A percentile compares a stretch with the other conserved stretches of the same genome.
Evolutionary conservation across 2,888 invertebrate genomes (phyloP).

Genomic region (Camptogramma bilineatum): DNA sequence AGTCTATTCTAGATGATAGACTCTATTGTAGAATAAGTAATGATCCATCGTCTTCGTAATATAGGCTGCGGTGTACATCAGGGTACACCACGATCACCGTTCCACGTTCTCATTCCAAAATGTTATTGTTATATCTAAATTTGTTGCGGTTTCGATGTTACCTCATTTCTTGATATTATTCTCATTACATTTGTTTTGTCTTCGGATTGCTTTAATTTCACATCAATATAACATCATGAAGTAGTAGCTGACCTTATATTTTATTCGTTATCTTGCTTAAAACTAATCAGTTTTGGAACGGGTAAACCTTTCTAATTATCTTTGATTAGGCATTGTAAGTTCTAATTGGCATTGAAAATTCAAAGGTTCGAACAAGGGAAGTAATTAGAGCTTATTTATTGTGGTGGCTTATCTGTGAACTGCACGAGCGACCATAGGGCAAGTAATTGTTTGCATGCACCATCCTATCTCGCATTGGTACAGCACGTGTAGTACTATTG

Average conservation of each 20-base stretch:
- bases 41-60: constrained; percentile 51
- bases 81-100: constrained; percentile 49
- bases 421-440: constrained; percentile 57
- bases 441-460: constrained; percentile 43
- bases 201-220: background rate
- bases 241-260: background rate
- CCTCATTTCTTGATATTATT: constrained; percentile 20
- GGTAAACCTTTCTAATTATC: constrained; percentile 38
- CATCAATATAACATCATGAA: background rate
- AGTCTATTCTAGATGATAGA: constrained; percentile 70
- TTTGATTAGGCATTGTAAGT: constrained; percentile 53
- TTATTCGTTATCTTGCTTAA: background rate
- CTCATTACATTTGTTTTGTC: constrained; percentile 9
- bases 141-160: constrained; percentile 35
- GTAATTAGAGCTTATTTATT: constrained; percentile 80
- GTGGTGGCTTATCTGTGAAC: constrained; percentile 72
- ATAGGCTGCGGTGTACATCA: constrained; percentile 50
- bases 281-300: constrained; percentile 4
- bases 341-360: constrained; percentile 64
- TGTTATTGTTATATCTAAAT: constrained; percentile 42
- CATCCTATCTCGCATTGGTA: constrained; percentile 42
- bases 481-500: constrained; percentile 39
- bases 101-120: constrained; percentile 46
- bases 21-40: constrained; percentile 68
- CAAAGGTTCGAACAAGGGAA: constrained; percentile 66